Base-by-base conservation (phyloP, 2,888 invertebrate species). In the Amphipoea lucens region DNA sequence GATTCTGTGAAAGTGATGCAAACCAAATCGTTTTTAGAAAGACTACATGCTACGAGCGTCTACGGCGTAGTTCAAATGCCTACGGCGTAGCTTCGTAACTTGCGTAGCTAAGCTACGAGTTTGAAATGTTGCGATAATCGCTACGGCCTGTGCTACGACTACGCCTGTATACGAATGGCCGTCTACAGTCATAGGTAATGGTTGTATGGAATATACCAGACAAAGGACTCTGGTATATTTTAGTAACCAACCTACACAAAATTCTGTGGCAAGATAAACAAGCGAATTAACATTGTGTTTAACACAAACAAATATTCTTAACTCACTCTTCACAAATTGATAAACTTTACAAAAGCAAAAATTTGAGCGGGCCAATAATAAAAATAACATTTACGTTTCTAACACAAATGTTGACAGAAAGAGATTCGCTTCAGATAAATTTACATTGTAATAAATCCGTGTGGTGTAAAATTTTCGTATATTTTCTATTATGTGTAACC, bases 351-450 rank as follows among this genome's bases (percentile, higher is more conserved):
- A 76, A 69, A 78, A 63, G 51, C 76, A 77, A 83, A 86, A 60
- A 82, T 80, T 78, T 78, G 67, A 66, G 62, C 54, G 29, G 48
- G 36, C 70, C 66, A 57, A 70, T 74, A 87, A 78, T 77, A 81
- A 87, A 87, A 81, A 66, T 77, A 83, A 85, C 81, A 89, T 84
- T 88, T 85, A 67, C 78, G 76, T 84, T 84, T 75, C 65, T 70
- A 83, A 89, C 71, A 70, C 88, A 90, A 90, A 90, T 79, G 81
- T 89, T 90, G 81, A 89, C 82, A 77, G 82, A 89, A 87, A 82
- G 83, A 89, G 86, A 89, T 89, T 90, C 83, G 83, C 79, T 86
- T 86, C 73, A 82, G 89, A 89, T 90, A 90, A 85, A 89, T 89
- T 87, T 84, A 86, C 85, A 86, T 89, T 89, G 90, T 90, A 84